Evolutionary conservation across 2,888 invertebrate genomes (phyloP), one percentile per base, ranked within the genome.

Genomic region (Drosophila longiperda): DNA sequence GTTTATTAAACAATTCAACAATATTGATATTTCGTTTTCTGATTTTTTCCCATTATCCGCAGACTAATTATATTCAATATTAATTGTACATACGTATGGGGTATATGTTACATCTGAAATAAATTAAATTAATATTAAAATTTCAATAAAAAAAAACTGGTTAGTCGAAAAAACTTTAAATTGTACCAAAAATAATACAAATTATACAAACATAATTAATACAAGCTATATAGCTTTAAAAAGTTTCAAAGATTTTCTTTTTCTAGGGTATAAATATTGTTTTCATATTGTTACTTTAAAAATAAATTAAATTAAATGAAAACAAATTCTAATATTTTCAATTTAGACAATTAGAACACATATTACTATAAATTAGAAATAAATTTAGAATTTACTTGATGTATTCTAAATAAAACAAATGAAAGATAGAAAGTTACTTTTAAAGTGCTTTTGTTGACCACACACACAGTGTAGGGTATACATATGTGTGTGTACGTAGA

Each of bases 391-490:
- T 34, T 53, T 32, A 15, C 4, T 8, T 9, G 8, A 15, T 1
- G 8, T 7, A 33, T 12, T 20, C 20, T 12, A 15, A 15, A 20
- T 7, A 3, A 32, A 33, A 23, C 15, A 12, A 20, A 8, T 20
- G 15, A 2, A 17, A 26, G 1, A 23, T 26, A n/a, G 9, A n/a
- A 20, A 20, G 12, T 20, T 0, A 15, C 11, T 8, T 63, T 29
- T 3, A 0, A 50, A 26, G 12, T 20, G n/a, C 38, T 40, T 34
- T 26, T 50, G 26, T 12, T 33, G 29, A 7, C 6, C 12, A 38
- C 11, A 11, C n/a, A n/a, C 26, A 29, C 23, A 38, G 9, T 32
- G 12, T 23, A 67, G 75, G 74, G 75, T 68, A 73, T 63, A 42
- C 32, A 32, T 32, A 49, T 42, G 11, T 12, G 8, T 17, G 8